Evolutionary conservation across 2,113 vertebrate genomes (phyloP).

Genomic region (Ailuropoda melanoleuca): DNA sequence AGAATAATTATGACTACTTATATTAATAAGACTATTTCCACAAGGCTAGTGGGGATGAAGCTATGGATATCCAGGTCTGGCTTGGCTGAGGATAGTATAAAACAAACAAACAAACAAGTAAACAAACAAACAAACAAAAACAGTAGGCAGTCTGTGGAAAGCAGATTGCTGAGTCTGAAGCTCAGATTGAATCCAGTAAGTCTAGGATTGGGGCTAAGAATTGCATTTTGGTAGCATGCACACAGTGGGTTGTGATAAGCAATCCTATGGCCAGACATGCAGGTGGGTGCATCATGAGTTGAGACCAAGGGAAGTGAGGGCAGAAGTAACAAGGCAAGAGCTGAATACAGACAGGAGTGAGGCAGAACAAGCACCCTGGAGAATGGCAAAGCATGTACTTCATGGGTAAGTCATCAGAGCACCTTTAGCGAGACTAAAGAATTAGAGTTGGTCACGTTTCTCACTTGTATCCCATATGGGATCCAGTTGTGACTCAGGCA

Average conservation of each 20-base stretch:
- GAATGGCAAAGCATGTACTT: background rate
- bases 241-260: background rate
- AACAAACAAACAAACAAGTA: background rate
- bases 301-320: too few species aligned
- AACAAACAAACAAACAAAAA: background rate
- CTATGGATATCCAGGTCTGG: background rate
- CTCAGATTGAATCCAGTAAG: background rate
- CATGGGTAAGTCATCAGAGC: background rate
- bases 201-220: background rate
- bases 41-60: background rate
- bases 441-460: rapidly evolving
- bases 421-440: background rate
- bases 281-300: background rate
- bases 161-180: background rate
- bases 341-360: background rate
- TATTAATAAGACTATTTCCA: background rate
- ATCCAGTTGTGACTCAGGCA: background rate
- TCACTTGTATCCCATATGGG: background rate
- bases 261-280: background rate
- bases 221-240: background rate
- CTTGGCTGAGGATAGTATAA: background rate
- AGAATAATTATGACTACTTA: background rate
- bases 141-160: background rate
- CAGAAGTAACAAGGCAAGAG: background rate
- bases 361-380: background rate